A percentile compares a stretch with the other conserved stretches of the same genome.
These are phyloP conservation scores for Paratilapia polleni DNA, from an alignment of 2,113 vertebrate genomes.

Conservation along the genomic window DNA sequence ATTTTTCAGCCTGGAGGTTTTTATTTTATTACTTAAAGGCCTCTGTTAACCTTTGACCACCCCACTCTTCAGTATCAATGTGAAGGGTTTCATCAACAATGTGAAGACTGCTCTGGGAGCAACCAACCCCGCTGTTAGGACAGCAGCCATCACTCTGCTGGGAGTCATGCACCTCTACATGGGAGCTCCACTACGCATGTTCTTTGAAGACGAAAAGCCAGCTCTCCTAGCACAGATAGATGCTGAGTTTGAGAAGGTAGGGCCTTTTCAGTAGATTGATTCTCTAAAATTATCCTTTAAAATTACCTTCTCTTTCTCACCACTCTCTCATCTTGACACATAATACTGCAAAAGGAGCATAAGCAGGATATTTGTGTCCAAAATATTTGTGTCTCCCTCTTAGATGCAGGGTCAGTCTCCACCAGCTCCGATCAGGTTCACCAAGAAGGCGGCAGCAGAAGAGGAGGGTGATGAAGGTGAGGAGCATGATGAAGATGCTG, in stretches of 20 bases:
- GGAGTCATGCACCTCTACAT: conserved; percentile 97
- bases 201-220: conserved; percentile 98
- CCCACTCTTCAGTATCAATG: conserved; percentile 85
- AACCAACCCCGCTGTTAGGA: conserved; percentile 94
- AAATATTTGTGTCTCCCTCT: neutral
- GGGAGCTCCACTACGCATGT: conserved; percentile 93
- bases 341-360: too few relatives aligned
- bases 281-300: neutral
- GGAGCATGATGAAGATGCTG: conserved; percentile 86
- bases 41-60: neutral
- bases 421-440: conserved; percentile 84
- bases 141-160: conserved; percentile 91
- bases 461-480: conserved; percentile 83
- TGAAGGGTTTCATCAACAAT: conserved; percentile 97
- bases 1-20: neutral
- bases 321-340: too few relatives aligned
- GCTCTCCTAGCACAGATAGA: conserved; percentile 96
- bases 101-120: conserved; percentile 97
- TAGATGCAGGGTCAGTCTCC: conserved; percentile 95
- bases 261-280: neutral
- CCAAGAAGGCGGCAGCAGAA: conserved; percentile 75
- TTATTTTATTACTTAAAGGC: neutral
- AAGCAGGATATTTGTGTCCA: neutral
- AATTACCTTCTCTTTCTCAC: too few relatives aligned
- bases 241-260: conserved; percentile 96